These are phyloP conservation scores for Strigamia transsilvanica DNA, from an alignment of 2,888 invertebrate genomes.

Conservation along the genomic window DNA sequence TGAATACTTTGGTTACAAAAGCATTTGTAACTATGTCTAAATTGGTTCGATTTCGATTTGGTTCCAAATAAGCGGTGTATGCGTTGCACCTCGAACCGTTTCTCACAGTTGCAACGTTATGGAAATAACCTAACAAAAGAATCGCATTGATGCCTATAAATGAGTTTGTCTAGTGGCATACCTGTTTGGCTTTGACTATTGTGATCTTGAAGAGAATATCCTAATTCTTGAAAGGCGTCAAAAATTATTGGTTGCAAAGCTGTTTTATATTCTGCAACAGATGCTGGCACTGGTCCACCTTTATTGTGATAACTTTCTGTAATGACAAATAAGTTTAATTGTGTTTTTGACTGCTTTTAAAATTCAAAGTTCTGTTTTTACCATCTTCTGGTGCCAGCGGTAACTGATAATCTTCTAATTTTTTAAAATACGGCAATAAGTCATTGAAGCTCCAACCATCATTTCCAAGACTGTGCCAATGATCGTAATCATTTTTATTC, in stretches of 20 bases:
- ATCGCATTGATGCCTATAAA: neutral
- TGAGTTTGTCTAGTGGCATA: constrained; percentile 54
- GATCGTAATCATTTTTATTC: constrained; percentile 65
- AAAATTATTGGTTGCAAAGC: constrained; percentile 57
- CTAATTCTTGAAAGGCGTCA: constrained; percentile 57
- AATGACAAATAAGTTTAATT: neutral
- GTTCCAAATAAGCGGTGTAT: constrained; percentile 67
- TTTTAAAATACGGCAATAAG: constrained; percentile 66
- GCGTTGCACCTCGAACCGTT: constrained; percentile 59
- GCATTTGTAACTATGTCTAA: constrained; percentile 69
- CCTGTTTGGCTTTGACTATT: constrained; percentile 58
- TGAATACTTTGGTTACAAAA: constrained; percentile 66
- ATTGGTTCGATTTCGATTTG: constrained; percentile 68
- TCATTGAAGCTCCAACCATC: constrained; percentile 66
- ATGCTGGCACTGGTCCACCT: constrained; percentile 58
- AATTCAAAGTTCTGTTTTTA: neutral
- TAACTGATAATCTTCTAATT: constrained; percentile 62
- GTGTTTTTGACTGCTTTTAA: neutral
- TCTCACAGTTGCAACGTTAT: constrained; percentile 57
- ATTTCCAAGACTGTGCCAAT: constrained; percentile 65
- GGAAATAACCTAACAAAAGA: constrained; percentile 52
- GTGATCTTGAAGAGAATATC: constrained; percentile 58
- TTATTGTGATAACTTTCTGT: constrained; percentile 56
- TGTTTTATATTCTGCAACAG: constrained; percentile 56
- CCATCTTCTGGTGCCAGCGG: constrained; percentile 38